Base-by-base conservation (phyloP, 2,888 invertebrate genomes). In the Andrena chrysosceles region DNA sequence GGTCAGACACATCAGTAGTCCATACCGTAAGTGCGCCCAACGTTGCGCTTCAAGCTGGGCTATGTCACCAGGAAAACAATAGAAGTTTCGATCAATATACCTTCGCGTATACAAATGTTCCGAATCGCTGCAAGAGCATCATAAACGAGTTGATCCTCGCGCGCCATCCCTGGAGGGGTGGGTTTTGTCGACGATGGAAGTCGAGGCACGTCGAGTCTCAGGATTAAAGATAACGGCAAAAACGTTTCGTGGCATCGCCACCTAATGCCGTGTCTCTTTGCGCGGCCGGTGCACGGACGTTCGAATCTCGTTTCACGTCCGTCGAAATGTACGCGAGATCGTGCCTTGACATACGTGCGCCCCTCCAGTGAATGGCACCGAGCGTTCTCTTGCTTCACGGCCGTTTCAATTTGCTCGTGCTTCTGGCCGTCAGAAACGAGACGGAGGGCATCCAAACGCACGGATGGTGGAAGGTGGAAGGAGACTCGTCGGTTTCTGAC, bases 321-420 rank as follows among this genome's bases (percentile, higher is more conserved):
- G 56, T 35, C 35, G 69, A 76, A 67, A 54, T 23, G 23, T 56
- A 56, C 56, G 10, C 23, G 23, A 26, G 23, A 23, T 20, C 33
- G 49, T 48, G 68, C 71, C 26, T 75, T 23, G 26, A 13, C 68
- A 67, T 63, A 56, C 35, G 49, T 74, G 66, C 52, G 54, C 26
- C 10, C 33, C 35, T n/a, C 26, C 35, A 59, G 48, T 20, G 62
- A 72, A 75, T 52, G 63, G 59, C 35, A 13, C n/a, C 26, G 56
- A 20, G 33, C 20, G n/a, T 66, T 26, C 71, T 49, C 26, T n/a
- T 29, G 52, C 48, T 63, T 72, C 63, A 56, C 48, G 64, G 67
- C 16, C 79, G 77, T 81, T 85, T 77, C 75, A 85, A 85, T 85
- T 77, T 70, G 66, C 63, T 54, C 69, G 68, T 20, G 66, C 73